Evolutionary conservation across 2,888 invertebrate genomes (phyloP), one percentile per base, ranked within the genome.

Genomic region (Choreutis nemorana): DNA sequence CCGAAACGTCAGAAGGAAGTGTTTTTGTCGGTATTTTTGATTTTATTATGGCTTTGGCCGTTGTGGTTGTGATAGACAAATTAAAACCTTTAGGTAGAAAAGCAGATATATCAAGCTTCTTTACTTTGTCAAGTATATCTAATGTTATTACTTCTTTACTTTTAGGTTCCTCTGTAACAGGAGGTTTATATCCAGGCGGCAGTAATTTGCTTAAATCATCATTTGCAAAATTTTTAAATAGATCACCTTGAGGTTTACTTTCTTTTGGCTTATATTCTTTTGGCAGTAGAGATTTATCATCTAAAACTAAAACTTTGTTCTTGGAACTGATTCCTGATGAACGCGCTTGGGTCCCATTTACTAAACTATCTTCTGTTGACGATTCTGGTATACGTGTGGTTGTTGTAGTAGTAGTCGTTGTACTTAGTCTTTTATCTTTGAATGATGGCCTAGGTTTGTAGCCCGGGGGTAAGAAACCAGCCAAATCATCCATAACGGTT

Each of bases 11-110:
- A 14, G 71, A 46, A 26, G 65, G 45, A 10, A 51, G 42, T 27
- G 63, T 42, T 21, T 60, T 55, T 8, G 41, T 27, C 18, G 66
- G 55, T 35, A 64, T 28, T 35, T 58, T 60, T 11, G 46, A 7
- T 26, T 44, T 45, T 4, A 32, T 20, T 39, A 57, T 68, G 18
- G 62, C 37, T 39, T 60, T 61, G 41, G 58, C 64, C 7, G 62
- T 63, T 2, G 51, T 50, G 23, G 65, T 49, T 11, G 51, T 31
- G n/a, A n/a, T n/a, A 31, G 66, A 67, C n/a, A 67, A 50, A 33
- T 84, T 84, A 41, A 75, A 87, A 26, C 79, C 84, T 44, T 86
- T 83, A 1, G 87, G 87, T 33, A 87, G 55, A n/a, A 87, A 61
- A 31, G 82, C 65, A 6, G 81, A 68, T 25, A 85, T 77, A 42